phyloP scores from a whole-genome alignment of 2,113 vertebrate species.

The Promerops cafer region DNA sequence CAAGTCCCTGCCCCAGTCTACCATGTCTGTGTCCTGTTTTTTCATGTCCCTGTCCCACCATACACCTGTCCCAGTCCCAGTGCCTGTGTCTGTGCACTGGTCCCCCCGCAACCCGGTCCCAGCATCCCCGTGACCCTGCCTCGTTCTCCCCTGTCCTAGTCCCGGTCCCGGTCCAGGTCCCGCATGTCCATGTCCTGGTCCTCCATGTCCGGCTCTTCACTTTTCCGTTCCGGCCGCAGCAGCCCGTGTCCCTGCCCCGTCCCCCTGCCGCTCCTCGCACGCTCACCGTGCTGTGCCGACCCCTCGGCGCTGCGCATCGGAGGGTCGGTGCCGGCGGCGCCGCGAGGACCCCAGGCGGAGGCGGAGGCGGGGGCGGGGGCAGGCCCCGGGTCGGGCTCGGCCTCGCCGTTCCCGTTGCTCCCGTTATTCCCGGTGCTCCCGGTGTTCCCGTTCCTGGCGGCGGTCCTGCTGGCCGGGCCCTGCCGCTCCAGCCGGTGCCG shows the following conservation, averaged over 20 bases:
- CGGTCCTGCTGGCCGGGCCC: not conserved
- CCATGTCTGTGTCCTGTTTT: not conserved
- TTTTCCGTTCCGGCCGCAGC: not conserved
- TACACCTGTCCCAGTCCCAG: not conserved
- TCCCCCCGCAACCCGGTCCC: not conserved
- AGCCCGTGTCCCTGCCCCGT: not conserved
- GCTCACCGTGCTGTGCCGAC: not conserved
- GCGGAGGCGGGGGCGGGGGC: not conserved
- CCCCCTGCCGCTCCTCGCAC: not conserved
- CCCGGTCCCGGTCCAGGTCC: not conserved
- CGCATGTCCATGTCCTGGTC: not conserved
- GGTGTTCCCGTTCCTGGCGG: not conserved
- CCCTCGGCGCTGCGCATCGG: not conserved
- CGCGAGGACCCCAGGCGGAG: not conserved
- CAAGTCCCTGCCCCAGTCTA: not conserved
- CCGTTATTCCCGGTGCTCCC: not conserved
- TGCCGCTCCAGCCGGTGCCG: not conserved
- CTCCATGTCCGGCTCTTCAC: not conserved
- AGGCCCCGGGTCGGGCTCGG: not conserved
- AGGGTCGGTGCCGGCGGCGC: not conserved
- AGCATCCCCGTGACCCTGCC: too few relatives aligned
- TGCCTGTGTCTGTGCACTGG: not conserved
- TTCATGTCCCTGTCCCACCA: not conserved
- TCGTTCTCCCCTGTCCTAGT: too few relatives aligned
- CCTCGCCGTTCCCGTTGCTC: not conserved